Conservation (phyloP, 2,113 vertebrate genomes). For the Phylloscopus trochilus region DNA sequence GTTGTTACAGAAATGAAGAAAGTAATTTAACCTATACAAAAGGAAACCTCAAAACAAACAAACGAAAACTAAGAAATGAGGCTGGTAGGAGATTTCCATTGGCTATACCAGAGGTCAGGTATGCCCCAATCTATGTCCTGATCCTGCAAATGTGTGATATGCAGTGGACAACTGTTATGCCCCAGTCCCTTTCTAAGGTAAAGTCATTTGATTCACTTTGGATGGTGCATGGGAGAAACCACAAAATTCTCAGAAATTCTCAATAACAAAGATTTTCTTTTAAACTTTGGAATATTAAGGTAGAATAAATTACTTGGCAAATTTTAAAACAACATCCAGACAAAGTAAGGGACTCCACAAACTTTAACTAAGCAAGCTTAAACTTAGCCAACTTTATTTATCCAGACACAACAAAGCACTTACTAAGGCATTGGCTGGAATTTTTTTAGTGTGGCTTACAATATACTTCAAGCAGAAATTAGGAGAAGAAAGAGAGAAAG, state of each 20-base stretch:
- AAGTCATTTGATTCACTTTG: not conserved
- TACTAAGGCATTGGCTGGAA: not conserved
- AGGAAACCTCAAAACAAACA: not conserved
- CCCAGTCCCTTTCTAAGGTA: fast-evolving
- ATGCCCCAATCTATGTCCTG: fast-evolving
- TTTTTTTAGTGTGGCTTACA: not conserved
- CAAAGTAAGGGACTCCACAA: not conserved
- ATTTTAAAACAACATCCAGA: not conserved
- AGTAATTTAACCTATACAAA: not conserved
- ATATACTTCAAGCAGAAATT: not conserved
- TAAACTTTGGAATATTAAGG: not conserved
- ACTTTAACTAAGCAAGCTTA: not conserved
- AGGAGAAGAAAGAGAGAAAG: not conserved
- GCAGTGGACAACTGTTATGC: not conserved
- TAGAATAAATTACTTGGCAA: not conserved
- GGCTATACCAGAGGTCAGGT: not conserved
- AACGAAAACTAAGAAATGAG: not conserved
- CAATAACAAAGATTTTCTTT: not conserved
- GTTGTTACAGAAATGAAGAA: not conserved
- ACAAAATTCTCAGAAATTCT: not conserved
- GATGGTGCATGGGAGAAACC: not conserved
- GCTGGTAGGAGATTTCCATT: not conserved
- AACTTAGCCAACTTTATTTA: not conserved
- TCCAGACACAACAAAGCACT: not conserved
- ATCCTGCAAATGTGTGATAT: not conserved